A percentile compares a stretch with the other conserved stretches of the same genome.
These are phyloP conservation scores for Lindbergichthys nudifrons DNA, from an alignment of 2,797 vertebrate genomes.

Conservation along the genomic window DNA sequence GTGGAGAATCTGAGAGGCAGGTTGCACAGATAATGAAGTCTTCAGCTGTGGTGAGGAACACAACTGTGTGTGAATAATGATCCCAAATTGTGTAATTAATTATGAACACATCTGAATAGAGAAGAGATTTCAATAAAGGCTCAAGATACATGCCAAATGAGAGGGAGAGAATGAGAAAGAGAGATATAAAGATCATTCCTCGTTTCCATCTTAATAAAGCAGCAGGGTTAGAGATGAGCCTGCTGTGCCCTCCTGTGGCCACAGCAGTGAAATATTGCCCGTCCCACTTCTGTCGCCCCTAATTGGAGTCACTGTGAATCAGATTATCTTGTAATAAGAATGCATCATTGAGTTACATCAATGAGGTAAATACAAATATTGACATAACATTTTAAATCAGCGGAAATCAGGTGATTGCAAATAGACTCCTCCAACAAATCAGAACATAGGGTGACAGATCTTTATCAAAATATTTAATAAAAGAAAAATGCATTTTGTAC, in stretches of 20 bases:
- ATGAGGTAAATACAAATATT: slow-evolving; percentile 19
- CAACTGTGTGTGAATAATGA: slow-evolving; percentile 63
- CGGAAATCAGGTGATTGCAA: background rate
- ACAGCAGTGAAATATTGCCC: slow-evolving; percentile 61
- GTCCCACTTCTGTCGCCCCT: slow-evolving; percentile 52
- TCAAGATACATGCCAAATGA: slow-evolving; percentile 58
- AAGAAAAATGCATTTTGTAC: background rate
- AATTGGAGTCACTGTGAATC: slow-evolving; percentile 52
- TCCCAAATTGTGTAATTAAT: slow-evolving; percentile 80
- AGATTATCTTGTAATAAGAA: slow-evolving; percentile 36
- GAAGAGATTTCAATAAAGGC: slow-evolving; percentile 69
- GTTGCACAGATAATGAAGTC: slow-evolving; percentile 72
- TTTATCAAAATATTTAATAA: background rate
- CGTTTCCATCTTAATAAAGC: slow-evolving; percentile 67
- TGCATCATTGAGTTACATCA: slow-evolving; percentile 16
- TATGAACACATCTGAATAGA: slow-evolving; percentile 71
- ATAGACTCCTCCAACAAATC: background rate
- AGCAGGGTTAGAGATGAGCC: slow-evolving; percentile 70
- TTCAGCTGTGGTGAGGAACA: slow-evolving; percentile 54
- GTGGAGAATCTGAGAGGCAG: slow-evolving; percentile 59
- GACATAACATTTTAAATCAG: background rate
- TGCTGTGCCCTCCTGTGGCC: slow-evolving; percentile 87
- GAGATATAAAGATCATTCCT: slow-evolving; percentile 58
- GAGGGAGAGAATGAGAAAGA: slow-evolving; percentile 40
- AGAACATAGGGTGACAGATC: background rate